These are phyloP conservation scores for Nomada fabriciana DNA, from an alignment of 2,888 invertebrate genomes.

Conservation along the genomic window DNA sequence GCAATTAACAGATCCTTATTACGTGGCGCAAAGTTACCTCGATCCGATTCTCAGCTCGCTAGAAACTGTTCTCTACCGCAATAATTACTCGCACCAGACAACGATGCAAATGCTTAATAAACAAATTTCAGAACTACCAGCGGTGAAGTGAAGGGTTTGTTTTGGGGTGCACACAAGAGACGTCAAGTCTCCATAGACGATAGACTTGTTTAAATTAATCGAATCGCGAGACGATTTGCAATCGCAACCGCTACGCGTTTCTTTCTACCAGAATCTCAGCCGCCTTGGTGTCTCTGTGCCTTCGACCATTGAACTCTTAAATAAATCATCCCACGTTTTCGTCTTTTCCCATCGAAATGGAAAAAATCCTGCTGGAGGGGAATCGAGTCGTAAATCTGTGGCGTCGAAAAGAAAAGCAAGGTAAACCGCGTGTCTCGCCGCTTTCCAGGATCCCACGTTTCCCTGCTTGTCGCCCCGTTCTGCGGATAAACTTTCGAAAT, in stretches of 20 bases:
- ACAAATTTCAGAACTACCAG: neutral
- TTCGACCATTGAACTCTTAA: no score
- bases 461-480: neutral
- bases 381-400: neutral
- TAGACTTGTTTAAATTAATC: conserved; percentile 35
- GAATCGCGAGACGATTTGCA: conserved; percentile 23
- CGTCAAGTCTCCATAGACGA: conserved; percentile 9
- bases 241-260: conserved; percentile 24
- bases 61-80: neutral
- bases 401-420: neutral
- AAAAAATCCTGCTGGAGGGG: neutral
- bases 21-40: conserved; percentile 53
- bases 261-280: conserved; percentile 11
- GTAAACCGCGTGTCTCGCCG: neutral
- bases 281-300: conserved; percentile 5
- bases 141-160: neutral
- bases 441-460: neutral
- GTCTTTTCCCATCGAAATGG: neutral
- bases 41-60: conserved; percentile 30
- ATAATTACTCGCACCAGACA: conserved; percentile 19
- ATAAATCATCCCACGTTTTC: neutral
- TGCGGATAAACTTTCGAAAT: neutral
- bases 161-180: neutral
- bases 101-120: neutral
- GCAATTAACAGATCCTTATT: conserved; percentile 65